phyloP scores from a whole-genome alignment of 2,888 invertebrate genomes.

The Pristionchus entomophagus region DNA sequence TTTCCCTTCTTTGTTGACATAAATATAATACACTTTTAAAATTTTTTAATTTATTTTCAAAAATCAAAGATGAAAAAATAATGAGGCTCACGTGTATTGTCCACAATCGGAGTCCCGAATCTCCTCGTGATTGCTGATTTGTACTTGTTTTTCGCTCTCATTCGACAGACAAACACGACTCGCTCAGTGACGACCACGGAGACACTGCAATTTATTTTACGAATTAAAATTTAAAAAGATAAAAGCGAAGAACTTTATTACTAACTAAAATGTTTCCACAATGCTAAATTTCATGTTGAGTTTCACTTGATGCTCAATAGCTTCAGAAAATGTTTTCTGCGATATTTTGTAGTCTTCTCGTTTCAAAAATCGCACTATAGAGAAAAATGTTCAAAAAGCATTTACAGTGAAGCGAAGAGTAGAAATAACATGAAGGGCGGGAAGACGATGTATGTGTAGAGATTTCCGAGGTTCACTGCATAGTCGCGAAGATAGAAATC shows the following conservation, averaged over 20 bases:
- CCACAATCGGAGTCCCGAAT: neutral
- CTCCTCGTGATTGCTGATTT: neutral
- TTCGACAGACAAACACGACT: neutral
- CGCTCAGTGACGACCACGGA: constrained; percentile 17
- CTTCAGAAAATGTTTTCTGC: too few species aligned
- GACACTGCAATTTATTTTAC: neutral
- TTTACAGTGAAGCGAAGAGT: neutral
- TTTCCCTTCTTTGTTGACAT: too few species aligned
- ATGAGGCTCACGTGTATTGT: constrained; percentile 6
- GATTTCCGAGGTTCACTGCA: neutral
- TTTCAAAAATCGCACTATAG: too few species aligned
- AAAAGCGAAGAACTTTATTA: too few species aligned
- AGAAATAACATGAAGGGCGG: constrained; percentile 22
- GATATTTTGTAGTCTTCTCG: too few species aligned
- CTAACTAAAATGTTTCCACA: too few species aligned
- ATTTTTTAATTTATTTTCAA: neutral
- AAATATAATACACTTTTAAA: too few species aligned
- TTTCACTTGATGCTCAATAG: too few species aligned
- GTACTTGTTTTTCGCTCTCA: neutral
- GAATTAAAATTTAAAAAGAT: neutral
- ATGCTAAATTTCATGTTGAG: too few species aligned
- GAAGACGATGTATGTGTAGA: constrained; percentile 45
- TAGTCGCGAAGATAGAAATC: constrained; percentile 39
- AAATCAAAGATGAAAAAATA: neutral
- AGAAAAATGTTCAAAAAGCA: neutral